These are phyloP conservation scores for Cyphomyrus plagiostoma DNA, from an alignment of 2,113 vertebrate genomes.

Conservation along the genomic window DNA sequence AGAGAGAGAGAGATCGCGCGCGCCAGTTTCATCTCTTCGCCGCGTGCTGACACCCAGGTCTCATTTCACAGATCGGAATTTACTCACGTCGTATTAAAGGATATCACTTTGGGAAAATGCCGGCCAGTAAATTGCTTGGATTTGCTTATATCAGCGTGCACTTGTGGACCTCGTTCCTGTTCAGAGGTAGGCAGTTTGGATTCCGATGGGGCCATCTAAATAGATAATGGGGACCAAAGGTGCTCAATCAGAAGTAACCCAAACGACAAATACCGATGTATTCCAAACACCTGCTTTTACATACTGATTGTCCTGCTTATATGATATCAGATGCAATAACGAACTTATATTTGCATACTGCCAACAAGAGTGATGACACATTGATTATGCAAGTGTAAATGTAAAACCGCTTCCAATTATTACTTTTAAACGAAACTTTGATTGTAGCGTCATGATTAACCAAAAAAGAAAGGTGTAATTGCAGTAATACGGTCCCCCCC, in stretches of 20 bases:
- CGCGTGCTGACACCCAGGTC: constrained; percentile 36
- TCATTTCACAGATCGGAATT: constrained; percentile 24
- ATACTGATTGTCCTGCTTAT: background rate
- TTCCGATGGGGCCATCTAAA: background rate
- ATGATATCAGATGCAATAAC: background rate
- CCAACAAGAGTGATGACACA: background rate
- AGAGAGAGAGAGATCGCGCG: background rate
- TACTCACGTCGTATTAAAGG: background rate
- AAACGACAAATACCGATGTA: background rate
- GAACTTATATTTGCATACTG: background rate
- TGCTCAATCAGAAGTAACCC: background rate
- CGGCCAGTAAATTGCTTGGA: constrained; percentile 38
- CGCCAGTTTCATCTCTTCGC: constrained; percentile 22
- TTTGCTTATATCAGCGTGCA: constrained; percentile 43
- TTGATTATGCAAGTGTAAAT: background rate
- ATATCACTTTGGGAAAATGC: constrained; percentile 41
- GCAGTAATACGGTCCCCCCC: background rate
- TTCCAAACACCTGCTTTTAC: background rate
- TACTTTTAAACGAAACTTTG: background rate
- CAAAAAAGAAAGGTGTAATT: background rate
- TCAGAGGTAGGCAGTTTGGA: constrained; percentile 50
- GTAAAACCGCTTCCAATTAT: background rate
- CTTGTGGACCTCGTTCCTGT: constrained; percentile 52
- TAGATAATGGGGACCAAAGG: background rate
- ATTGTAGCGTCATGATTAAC: background rate